Evolutionary conservation across 2,888 invertebrate species (phyloP).

Genomic region (Xestia sexstrigata): DNA sequence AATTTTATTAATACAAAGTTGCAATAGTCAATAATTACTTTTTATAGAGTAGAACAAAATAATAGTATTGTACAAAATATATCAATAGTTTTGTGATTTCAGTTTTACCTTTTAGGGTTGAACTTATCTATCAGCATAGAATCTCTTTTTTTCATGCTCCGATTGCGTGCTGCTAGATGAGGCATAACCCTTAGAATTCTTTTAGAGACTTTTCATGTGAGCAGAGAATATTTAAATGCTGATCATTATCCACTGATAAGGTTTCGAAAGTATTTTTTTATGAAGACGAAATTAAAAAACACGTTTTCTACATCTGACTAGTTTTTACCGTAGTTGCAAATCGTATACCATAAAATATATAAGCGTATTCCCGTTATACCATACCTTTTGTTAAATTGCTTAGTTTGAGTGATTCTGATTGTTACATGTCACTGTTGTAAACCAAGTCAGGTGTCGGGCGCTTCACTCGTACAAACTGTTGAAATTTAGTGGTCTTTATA

Average conservation of each 20-base stretch:
- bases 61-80: slow-evolving; percentile 32
- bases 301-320: not conserved
- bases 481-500: not conserved
- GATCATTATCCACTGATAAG: slow-evolving; percentile 10
- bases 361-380: not conserved
- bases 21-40: not conserved
- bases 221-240: slow-evolving; percentile 5
- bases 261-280: slow-evolving; percentile 3
- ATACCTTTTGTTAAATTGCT: slow-evolving; percentile 18
- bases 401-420: slow-evolving; percentile 4
- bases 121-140: not conserved
- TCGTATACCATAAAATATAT: no score
- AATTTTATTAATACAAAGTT: slow-evolving; percentile 7
- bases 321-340: slow-evolving; percentile 12
- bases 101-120: slow-evolving; percentile 33
- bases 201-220: slow-evolving; percentile 10
- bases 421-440: slow-evolving; percentile 2
- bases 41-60: slow-evolving; percentile 26
- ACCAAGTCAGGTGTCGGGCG: not conserved
- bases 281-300: not conserved
- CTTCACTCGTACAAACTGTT: not conserved
- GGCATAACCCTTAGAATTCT: not conserved
- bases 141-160: not conserved
- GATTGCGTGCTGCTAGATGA: not conserved
- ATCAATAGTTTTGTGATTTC: slow-evolving; percentile 21